These are phyloP conservation scores for Caenorhabditis sp. DNA, from an alignment of 2,888 invertebrate genomes.

Conservation along the genomic window DNA sequence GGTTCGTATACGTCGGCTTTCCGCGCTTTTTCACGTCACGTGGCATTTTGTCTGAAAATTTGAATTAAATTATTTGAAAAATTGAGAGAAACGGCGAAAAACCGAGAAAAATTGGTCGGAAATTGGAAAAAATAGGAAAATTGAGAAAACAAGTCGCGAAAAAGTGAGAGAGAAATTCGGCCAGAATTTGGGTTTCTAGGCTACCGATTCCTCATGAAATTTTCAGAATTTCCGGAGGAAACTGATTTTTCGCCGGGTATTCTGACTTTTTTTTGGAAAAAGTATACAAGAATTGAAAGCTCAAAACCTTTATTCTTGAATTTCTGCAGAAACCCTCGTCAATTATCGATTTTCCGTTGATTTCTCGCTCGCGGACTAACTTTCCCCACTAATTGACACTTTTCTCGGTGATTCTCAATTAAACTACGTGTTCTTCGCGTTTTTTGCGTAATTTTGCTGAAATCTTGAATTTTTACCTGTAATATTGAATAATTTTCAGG, in stretches of 20 bases:
- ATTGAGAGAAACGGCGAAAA: constrained; percentile 11
- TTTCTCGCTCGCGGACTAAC: constrained; percentile 29
- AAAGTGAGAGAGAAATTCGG: constrained; percentile 38
- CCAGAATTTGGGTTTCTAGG: constrained; percentile 42
- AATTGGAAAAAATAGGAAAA: constrained; percentile 15
- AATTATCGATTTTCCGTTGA: constrained; percentile 6
- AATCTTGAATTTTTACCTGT: neutral
- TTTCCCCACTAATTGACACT: constrained; percentile 36
- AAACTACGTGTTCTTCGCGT: constrained; percentile 31
- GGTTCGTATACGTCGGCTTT: constrained; percentile 55
- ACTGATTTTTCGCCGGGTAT: constrained; percentile 2
- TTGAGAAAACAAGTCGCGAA: constrained; percentile 1
- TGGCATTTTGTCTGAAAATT: constrained; percentile 63
- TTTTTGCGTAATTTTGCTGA: neutral
- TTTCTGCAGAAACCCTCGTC: too few relatives aligned
- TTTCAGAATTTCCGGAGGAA: constrained; percentile 31
- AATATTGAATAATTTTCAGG: neutral
- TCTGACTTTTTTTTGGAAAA: too few relatives aligned
- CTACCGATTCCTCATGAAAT: constrained; percentile 8
- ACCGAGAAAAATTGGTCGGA: constrained; percentile 15
- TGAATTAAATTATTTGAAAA: neutral
- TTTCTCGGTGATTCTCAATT: constrained; percentile 39
- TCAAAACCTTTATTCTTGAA: too few relatives aligned
- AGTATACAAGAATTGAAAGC: too few relatives aligned
- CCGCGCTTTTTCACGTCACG: constrained; percentile 67